Conservation (phyloP, 2,888 invertebrate species). For the Nipponacmea schrenckii region DNA sequence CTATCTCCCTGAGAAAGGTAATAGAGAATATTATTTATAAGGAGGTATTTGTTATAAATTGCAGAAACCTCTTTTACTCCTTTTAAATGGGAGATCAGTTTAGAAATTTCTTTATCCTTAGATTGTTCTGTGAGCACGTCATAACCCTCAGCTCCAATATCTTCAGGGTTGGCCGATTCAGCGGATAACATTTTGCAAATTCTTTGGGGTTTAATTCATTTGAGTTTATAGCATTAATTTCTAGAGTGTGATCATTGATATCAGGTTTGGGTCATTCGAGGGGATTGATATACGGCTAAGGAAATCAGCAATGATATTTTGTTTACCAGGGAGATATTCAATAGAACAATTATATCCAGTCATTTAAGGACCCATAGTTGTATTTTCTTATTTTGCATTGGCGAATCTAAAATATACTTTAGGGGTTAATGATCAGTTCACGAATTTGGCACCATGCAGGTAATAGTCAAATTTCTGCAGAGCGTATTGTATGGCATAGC, state of each 20-base stretch:
- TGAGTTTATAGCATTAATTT: neutral
- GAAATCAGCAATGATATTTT: conserved; percentile 25
- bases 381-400: conserved; percentile 27
- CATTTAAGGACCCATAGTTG: conserved; percentile 32
- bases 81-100: neutral
- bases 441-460: conserved; percentile 20
- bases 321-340: conserved; percentile 23
- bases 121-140: neutral
- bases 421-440: conserved; percentile 30
- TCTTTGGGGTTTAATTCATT: neutral
- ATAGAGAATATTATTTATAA: neutral
- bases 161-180: neutral
- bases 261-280: neutral
- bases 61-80: neutral
- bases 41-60: neutral
- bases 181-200: neutral
- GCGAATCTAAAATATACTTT: conserved; percentile 23
- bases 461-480: conserved; percentile 24
- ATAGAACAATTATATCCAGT: conserved; percentile 29
- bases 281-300: neutral
- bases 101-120: neutral
- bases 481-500: conserved; percentile 18
- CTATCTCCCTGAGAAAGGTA: neutral
- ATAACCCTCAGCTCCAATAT: neutral
- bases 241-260: neutral